A percentile compares a stretch with the other conserved stretches of the same genome.
Conservation (phyloP, 2,113 vertebrate genomes). For the Paedocypris sp. region DNA sequence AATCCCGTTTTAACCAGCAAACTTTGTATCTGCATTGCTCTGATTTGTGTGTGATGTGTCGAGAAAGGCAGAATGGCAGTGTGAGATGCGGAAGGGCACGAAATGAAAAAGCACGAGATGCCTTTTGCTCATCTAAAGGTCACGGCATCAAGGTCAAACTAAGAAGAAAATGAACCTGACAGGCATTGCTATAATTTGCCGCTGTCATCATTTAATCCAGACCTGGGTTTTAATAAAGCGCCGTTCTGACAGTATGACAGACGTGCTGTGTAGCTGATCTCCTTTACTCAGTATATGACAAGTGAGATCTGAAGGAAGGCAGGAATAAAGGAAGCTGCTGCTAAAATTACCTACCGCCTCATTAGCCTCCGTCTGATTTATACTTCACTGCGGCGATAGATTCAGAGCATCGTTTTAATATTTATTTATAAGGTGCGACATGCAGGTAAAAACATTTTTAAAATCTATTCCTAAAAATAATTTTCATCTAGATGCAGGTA, state of each 20-base stretch:
- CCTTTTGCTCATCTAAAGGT: slow-evolving; percentile 22
- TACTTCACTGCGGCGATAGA: slow-evolving; percentile 41
- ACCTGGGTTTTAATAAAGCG: slow-evolving; percentile 42
- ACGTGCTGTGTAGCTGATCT: slow-evolving; percentile 31
- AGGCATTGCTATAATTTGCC: slow-evolving; percentile 19
- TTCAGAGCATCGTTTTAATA: too few relatives aligned
- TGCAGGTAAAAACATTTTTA: too few relatives aligned
- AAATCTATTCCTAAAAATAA: too few relatives aligned
- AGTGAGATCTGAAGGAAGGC: slow-evolving; percentile 25
- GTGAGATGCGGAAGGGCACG: not conserved
- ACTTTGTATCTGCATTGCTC: too few relatives aligned
- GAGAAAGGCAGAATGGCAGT: not conserved
- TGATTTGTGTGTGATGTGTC: slow-evolving; percentile 10
- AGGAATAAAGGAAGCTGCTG: slow-evolving; percentile 38
- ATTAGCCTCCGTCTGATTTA: slow-evolving; percentile 43
- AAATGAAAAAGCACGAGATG: slow-evolving; percentile 7
- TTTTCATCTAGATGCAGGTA: too few relatives aligned
- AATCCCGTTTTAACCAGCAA: too few relatives aligned
- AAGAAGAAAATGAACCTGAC: slow-evolving; percentile 25
- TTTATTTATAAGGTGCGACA: too few relatives aligned
- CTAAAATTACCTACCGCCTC: slow-evolving; percentile 43
- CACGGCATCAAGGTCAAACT: slow-evolving; percentile 34
- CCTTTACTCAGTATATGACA: slow-evolving; percentile 32
- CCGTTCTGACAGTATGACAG: slow-evolving; percentile 43
- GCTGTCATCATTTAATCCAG: slow-evolving; percentile 43